These are phyloP conservation scores for Leptodactylus fuscus DNA, from an alignment of 2,113 vertebrate genomes.

Conservation along the genomic window DNA sequence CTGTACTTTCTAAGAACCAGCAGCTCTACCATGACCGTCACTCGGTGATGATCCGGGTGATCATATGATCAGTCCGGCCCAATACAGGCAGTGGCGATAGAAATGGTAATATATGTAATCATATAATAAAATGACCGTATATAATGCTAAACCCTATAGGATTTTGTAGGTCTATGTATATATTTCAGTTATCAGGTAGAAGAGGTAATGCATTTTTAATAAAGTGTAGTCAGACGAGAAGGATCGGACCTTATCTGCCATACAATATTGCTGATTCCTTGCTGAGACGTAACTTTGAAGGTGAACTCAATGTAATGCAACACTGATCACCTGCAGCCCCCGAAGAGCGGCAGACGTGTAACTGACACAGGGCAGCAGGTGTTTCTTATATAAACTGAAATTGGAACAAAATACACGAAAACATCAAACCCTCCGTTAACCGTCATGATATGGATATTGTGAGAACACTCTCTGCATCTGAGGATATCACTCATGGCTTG, in stretches of 20 bases:
- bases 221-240: not conserved
- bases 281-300: conserved; percentile 4
- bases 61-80: too few species aligned
- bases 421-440: conserved; percentile 36
- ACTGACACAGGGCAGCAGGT: conserved; percentile 46
- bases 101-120: too few species aligned
- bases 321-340: conserved; percentile 41
- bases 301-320: conserved; percentile 17
- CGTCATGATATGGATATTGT: not conserved
- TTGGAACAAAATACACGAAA: not conserved
- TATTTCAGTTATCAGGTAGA: too few species aligned
- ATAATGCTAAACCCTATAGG: too few species aligned
- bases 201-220: not conserved
- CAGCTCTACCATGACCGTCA: too few species aligned
- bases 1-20: too few species aligned
- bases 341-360: not conserved
- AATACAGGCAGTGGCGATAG: too few species aligned
- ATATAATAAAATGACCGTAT: too few species aligned
- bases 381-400: conserved; percentile 43
- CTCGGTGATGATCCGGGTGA: too few species aligned
- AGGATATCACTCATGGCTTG: not conserved
- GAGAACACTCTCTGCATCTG: not conserved
- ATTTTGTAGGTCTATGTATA: too few species aligned
- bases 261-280: not conserved
- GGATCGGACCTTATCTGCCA: not conserved